Conservation (phyloP, 2,888 invertebrate genomes). For the Eristalis intricaria region DNA sequence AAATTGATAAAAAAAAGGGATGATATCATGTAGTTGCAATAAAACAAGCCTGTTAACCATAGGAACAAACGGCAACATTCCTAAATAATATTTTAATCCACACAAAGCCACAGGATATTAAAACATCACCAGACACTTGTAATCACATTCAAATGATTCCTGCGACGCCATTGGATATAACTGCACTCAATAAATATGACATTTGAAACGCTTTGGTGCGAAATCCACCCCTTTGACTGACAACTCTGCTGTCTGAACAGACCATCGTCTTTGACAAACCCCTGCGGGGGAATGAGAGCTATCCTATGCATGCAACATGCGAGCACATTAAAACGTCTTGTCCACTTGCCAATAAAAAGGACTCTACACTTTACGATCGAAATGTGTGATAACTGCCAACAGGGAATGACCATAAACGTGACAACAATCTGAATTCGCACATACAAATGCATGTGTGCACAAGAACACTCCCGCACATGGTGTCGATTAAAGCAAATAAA, state of each 20-base stretch:
- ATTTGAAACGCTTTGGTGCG: slow-evolving; percentile 15
- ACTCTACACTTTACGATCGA: slow-evolving; percentile 38
- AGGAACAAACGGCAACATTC: background rate
- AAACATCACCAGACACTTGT: background rate
- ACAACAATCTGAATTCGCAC: slow-evolving; percentile 51
- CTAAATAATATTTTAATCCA: background rate
- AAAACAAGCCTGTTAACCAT: background rate
- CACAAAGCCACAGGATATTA: background rate
- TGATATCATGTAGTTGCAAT: too few relatives aligned
- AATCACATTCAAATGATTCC: slow-evolving; percentile 36
- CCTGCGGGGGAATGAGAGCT: background rate
- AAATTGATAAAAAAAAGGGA: too few relatives aligned
- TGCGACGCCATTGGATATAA: slow-evolving; percentile 23
- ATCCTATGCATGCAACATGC: slow-evolving; percentile 39
- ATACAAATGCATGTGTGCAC: background rate
- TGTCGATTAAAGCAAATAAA: slow-evolving; percentile 10
- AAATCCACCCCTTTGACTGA: slow-evolving; percentile 10
- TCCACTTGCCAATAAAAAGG: slow-evolving; percentile 49
- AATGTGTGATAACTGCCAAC: slow-evolving; percentile 49
- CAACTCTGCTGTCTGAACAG: background rate
- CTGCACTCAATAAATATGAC: slow-evolving; percentile 30
- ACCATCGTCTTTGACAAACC: background rate
- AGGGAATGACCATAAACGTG: slow-evolving; percentile 51
- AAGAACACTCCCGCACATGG: slow-evolving; percentile 12
- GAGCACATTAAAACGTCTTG: slow-evolving; percentile 47